phyloP scores from a whole-genome alignment of 2,888 invertebrate species.

The Nemotelus nigrinus region DNA sequence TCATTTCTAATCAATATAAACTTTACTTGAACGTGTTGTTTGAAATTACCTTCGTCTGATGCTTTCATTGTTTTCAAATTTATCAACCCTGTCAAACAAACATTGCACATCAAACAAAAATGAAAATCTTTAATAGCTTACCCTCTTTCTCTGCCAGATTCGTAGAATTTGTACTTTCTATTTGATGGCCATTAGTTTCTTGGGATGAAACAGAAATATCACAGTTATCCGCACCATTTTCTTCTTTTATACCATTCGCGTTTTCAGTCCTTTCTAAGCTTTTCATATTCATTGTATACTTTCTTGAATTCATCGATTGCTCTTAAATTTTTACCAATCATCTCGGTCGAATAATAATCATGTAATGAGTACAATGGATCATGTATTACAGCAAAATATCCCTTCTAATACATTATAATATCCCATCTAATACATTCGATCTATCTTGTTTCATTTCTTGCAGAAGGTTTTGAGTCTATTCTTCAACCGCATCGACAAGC shows the following conservation, averaged over 20 bases:
- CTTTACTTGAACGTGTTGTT: no score
- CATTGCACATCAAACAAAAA: no score
- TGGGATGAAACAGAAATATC: conserved; percentile 56
- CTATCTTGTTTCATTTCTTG: conserved; percentile 55
- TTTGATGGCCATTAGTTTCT: background rate
- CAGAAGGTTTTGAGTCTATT: conserved; percentile 60
- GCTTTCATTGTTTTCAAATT: background rate
- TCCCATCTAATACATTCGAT: conserved; percentile 53
- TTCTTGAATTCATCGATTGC: conserved; percentile 62
- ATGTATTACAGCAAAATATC: conserved; percentile 59
- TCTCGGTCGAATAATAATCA: conserved; percentile 63
- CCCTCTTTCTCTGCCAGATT: no score
- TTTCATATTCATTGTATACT: conserved; percentile 62
- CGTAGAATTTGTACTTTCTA: no score
- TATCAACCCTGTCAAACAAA: conserved; percentile 2
- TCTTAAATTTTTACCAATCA: conserved; percentile 59
- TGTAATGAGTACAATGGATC: conserved; percentile 61
- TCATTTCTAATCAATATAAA: no score
- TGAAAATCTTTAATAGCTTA: no score
- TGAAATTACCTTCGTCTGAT: no score
- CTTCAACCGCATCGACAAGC: conserved; percentile 61
- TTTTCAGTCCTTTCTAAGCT: conserved; percentile 63
- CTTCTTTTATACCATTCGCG: conserved; percentile 60
- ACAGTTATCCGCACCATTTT: conserved; percentile 43
- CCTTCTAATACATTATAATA: conserved; percentile 58